These are phyloP conservation scores for Thera obeliscata DNA, from an alignment of 2,888 invertebrate genomes.

Conservation along the genomic window DNA sequence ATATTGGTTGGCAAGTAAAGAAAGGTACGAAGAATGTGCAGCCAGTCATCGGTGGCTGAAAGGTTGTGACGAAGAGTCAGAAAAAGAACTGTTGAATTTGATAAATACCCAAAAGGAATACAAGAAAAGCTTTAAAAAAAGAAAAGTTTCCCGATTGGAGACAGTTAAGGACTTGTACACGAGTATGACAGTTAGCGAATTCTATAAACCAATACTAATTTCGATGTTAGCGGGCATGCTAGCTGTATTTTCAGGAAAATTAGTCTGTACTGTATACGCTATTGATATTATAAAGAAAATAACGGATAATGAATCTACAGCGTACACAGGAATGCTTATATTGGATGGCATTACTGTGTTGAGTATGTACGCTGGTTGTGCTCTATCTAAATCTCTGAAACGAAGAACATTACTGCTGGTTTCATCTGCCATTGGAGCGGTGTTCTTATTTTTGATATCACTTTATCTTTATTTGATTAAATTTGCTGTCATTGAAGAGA, in stretches of 20 bases:
- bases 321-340: conserved; percentile 57
- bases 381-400: conserved; percentile 44
- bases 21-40: conserved; percentile 51
- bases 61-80: conserved; percentile 48
- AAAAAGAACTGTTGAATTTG: conserved; percentile 50
- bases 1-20: conserved; percentile 57
- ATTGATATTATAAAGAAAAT: conserved; percentile 59
- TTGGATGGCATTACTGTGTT: conserved; percentile 58
- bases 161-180: conserved; percentile 22
- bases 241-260: conserved; percentile 50
- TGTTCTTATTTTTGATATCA: conserved; percentile 46
- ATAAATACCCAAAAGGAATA: conserved; percentile 48
- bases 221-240: conserved; percentile 39
- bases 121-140: conserved; percentile 17
- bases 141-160: conserved; percentile 10
- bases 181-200: conserved; percentile 40
- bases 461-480: conserved; percentile 48
- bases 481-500: conserved; percentile 42
- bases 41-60: conserved; percentile 52
- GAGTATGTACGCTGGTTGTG: conserved; percentile 51
- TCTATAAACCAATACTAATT: conserved; percentile 53
- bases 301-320: conserved; percentile 48
- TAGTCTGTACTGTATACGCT: conserved; percentile 54
- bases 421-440: conserved; percentile 40
- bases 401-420: conserved; percentile 48